These are phyloP conservation scores for Drosophila insularis DNA, from an alignment of 1,140 invertebrate genomes.

Conservation along the genomic window DNA sequence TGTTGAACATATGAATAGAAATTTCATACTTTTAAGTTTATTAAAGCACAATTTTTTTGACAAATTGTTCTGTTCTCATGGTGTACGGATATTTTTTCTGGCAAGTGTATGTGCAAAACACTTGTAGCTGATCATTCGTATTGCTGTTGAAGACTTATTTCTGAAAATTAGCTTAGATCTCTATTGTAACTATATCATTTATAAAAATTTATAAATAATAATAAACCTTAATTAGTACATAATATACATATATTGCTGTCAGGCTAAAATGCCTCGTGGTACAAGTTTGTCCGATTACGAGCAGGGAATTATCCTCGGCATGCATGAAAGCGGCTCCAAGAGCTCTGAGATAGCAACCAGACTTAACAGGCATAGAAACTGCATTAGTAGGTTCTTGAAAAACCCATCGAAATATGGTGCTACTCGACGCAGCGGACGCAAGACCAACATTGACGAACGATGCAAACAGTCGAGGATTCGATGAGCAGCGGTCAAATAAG, in stretches of 20 bases:
- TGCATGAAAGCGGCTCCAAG: conserved; percentile 19
- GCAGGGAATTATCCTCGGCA: conserved; percentile 1
- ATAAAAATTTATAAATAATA: not conserved
- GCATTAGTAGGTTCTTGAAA: not conserved
- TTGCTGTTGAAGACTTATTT: not conserved
- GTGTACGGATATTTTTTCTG: conserved; percentile 4
- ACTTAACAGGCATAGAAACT: not conserved
- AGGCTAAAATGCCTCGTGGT: conserved; percentile 12
- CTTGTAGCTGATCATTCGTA: too few species aligned
- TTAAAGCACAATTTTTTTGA: not conserved
- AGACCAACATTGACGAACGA: not conserved
- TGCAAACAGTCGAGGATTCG: not conserved
- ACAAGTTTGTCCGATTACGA: conserved; percentile 2
- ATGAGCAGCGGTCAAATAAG: conserved; percentile 5
- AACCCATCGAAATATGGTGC: not conserved
- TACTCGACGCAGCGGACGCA: not conserved
- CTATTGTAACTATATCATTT: not conserved
- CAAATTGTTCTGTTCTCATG: not conserved
- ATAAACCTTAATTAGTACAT: not conserved
- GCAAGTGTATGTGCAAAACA: too few species aligned
- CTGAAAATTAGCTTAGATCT: not conserved
- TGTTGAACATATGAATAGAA: too few species aligned
- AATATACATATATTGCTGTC: not conserved
- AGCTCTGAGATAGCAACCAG: conserved; percentile 13
- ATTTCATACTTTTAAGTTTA: too few species aligned